Base-by-base conservation (phyloP, 23 tunicate genomes). In the Halocynthia roretzi region DNA sequence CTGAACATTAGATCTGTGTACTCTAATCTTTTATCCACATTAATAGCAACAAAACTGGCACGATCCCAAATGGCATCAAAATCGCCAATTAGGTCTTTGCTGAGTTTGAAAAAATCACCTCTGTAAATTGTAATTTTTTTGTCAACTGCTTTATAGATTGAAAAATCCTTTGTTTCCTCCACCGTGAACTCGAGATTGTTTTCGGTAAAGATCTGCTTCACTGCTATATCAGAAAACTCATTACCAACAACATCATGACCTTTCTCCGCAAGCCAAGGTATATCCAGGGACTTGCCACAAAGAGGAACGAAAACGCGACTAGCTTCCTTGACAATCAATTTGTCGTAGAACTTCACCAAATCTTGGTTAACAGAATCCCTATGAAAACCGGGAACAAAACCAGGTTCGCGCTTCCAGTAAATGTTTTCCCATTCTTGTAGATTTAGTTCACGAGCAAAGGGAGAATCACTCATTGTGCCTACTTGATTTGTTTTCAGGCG, bases 281-380 rank as follows among this genome's bases (percentile, higher is more conserved):
- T 23, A 71, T 93, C 98, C 31, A 87, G 68, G 15, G 98, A 52
- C 75, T 93, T 93, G 6, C 98, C 98, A 75, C 98, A 93, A 7
- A 93, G 20, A 7, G 88, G 87, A 23, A 86, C 23, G 50, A 83
- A 93, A 6, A 90, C 83, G 14, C 75, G 61, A 9, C 54, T 18
- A 8, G 40, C 15, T 49, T 76, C 56, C 20, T 23, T 48, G 17
- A 53, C 14, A 15, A 74, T 54, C 15, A 74, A 48, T 12, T 12
- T 14, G 62, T 74, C 21, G 40, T 74, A 54, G 56, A 14, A 74
- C 6, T 74, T 74, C 56, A 50, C 17, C 10, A 54, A 44, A 54
- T 22, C 17, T 0, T 62, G 63, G 17, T 53, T 5, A 15, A 10
- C 55, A 8, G 55, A 8, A 12, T 54, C 23, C 64, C 56, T 53